A percentile compares a stretch with the other conserved stretches of the same genome.
These are phyloP conservation scores for Platyrinchus mystaceus DNA, from an alignment of 2,797 vertebrate species.

Conservation along the genomic window DNA sequence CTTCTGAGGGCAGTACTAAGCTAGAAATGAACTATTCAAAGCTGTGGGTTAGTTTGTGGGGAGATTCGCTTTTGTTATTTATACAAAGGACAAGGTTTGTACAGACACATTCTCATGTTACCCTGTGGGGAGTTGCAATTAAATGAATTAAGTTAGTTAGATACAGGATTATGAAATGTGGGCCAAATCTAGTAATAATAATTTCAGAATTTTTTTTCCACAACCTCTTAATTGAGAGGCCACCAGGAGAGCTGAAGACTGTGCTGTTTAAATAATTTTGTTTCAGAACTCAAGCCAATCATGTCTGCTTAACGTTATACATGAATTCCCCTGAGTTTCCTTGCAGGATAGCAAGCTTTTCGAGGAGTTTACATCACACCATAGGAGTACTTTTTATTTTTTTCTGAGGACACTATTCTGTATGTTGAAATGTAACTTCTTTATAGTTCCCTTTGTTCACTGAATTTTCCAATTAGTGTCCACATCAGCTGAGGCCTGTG, in stretches of 20 bases:
- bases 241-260: background rate
- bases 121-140: background rate
- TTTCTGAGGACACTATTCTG: background rate
- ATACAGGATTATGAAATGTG: background rate
- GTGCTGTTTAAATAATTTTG: background rate
- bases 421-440: slow-evolving; percentile 64
- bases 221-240: background rate
- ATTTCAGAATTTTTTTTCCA: background rate
- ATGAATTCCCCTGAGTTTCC: background rate
- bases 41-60: background rate
- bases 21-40: background rate
- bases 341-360: background rate
- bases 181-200: background rate
- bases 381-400: background rate
- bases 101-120: background rate
- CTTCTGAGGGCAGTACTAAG: background rate
- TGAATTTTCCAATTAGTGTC: slow-evolving; percentile 72
- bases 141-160: background rate
- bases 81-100: background rate
- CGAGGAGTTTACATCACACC: background rate
- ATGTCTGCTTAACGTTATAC: background rate
- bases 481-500: slow-evolving; percentile 44
- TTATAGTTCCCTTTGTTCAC: slow-evolving; percentile 55
- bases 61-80: background rate
- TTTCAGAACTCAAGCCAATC: background rate